A percentile compares a stretch with the other conserved stretches of the same genome.
Evolutionary conservation across 2,888 invertebrate genomes (phyloP).

Genomic region (Pachliopta kotzebuea): DNA sequence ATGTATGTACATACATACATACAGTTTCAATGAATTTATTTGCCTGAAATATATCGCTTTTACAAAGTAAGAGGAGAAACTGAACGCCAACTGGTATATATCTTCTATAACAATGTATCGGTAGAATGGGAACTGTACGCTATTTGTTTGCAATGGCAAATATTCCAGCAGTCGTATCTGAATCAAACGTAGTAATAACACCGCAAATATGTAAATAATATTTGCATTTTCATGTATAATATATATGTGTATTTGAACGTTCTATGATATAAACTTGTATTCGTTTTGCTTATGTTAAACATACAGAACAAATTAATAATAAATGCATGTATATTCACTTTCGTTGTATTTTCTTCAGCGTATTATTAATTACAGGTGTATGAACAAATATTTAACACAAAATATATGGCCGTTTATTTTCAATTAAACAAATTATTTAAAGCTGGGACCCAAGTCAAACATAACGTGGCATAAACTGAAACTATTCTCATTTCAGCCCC

Average conservation of each 20-base stretch:
- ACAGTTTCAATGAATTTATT: not conserved
- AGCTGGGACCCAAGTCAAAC: constrained; percentile 13
- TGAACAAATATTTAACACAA: too few relatives aligned
- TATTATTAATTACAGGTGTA: too few relatives aligned
- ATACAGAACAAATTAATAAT: not conserved
- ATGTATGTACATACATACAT: too few relatives aligned
- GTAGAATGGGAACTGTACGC: not conserved
- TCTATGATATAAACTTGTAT: not conserved
- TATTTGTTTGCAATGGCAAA: not conserved
- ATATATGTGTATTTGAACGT: not conserved
- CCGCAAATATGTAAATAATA: not conserved
- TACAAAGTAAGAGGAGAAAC: not conserved
- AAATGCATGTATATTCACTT: not conserved
- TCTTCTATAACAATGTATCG: not conserved
- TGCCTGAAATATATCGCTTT: not conserved
- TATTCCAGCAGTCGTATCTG: not conserved
- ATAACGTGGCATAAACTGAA: constrained; percentile 16
- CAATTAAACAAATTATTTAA: constrained; percentile 10
- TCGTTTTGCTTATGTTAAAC: not conserved
- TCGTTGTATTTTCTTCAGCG: too few relatives aligned
- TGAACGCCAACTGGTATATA: not conserved
- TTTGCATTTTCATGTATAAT: not conserved
- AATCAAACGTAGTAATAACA: constrained; percentile 1
- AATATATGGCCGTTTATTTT: not conserved
- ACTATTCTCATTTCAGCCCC: constrained; percentile 26